These are phyloP conservation scores for Pionites leucogaster DNA, from an alignment of 2,113 vertebrate genomes.

Conservation along the genomic window DNA sequence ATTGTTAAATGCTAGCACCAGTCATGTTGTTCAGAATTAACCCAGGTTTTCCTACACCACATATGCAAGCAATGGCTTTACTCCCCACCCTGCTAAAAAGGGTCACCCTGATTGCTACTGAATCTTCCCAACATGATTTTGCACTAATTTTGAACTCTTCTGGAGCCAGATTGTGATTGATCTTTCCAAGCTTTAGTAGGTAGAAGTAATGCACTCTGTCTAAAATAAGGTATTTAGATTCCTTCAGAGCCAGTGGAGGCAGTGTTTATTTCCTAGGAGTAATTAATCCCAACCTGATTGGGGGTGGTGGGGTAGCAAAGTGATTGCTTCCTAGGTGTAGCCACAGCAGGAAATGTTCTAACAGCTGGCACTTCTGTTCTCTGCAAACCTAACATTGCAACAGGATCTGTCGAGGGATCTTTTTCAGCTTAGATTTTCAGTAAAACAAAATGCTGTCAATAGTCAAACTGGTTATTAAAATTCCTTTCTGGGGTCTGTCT, in stretches of 20 bases:
- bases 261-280: background rate
- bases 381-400: background rate
- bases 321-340: background rate
- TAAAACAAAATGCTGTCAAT: background rate
- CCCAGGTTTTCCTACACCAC: background rate
- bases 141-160: fast-evolving
- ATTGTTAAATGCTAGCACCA: background rate
- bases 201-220: background rate
- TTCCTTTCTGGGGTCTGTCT: background rate
- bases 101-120: fast-evolving
- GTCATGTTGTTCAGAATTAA: background rate
- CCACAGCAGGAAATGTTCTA: background rate
- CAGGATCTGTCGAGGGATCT: background rate
- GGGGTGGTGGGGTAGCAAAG: background rate
- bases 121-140: background rate
- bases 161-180: background rate
- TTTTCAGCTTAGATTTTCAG: background rate
- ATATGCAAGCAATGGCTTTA: background rate
- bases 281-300: background rate
- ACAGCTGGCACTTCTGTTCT: background rate
- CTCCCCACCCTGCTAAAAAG: background rate
- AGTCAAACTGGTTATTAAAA: background rate
- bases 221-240: background rate
- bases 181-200: background rate
- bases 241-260: background rate